Evolutionary conservation across 2,113 vertebrate species (phyloP).

Genomic region (Promerops cafer): DNA sequence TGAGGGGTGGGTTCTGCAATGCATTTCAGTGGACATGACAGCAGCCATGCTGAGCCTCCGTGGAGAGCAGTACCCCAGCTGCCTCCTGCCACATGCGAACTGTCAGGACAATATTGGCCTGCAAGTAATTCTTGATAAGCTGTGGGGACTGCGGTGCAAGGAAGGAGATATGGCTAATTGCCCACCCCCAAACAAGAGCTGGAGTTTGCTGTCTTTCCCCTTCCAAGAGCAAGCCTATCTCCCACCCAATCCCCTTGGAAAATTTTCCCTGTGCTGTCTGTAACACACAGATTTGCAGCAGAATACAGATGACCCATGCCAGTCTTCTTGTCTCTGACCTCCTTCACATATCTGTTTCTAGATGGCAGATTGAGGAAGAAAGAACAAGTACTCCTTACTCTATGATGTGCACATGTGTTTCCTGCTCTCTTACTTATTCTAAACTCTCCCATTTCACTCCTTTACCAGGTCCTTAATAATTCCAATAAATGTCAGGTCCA

Average conservation of each 20-base stretch:
- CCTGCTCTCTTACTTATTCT: background rate
- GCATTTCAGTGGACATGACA: background rate
- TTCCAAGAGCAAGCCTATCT: background rate
- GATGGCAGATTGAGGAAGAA: background rate
- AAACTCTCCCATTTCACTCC: background rate
- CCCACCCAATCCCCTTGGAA: background rate
- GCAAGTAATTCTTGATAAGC: background rate
- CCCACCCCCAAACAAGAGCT: background rate
- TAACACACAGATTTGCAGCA: background rate
- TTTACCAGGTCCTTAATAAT: background rate
- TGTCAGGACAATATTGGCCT: background rate
- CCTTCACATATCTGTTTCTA: background rate
- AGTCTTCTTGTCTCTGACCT: background rate
- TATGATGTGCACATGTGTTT: background rate
- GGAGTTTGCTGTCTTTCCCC: background rate
- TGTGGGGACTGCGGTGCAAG: background rate
- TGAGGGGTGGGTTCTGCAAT: background rate
- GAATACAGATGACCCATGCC: background rate
- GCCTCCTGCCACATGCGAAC: background rate
- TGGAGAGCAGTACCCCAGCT: background rate
- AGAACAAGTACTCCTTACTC: background rate
- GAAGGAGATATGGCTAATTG: background rate
- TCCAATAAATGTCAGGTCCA: slow-evolving; percentile 16
- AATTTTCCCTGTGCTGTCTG: background rate
- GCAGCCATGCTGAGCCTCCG: background rate